Evolutionary conservation across 2,888 invertebrate species (phyloP).

Genomic region (Phrixothrix hirtus): DNA sequence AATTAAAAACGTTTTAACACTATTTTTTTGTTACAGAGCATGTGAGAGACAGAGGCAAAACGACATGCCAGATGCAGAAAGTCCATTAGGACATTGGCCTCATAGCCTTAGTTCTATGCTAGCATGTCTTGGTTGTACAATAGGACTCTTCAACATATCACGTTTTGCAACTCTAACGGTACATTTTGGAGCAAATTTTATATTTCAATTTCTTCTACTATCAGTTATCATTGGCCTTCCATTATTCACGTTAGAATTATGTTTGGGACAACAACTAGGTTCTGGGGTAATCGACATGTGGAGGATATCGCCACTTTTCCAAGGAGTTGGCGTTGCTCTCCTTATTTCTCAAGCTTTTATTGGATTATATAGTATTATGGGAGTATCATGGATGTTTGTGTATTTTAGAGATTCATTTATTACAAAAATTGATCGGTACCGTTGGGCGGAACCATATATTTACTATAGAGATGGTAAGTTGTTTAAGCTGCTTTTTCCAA

Average conservation of each 20-base stretch:
- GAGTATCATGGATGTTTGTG: constrained; percentile 89
- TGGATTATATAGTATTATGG: constrained; percentile 85
- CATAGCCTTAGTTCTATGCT: constrained; percentile 76
- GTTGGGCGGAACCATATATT: constrained; percentile 78
- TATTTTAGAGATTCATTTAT: constrained; percentile 88
- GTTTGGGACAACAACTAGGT: constrained; percentile 81
- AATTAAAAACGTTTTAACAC: no score
- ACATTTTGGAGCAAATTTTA: constrained; percentile 86
- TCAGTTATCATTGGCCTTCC: constrained; percentile 75
- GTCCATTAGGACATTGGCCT: constrained; percentile 67
- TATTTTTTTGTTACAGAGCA: constrained; percentile 54
- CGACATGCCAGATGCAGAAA: constrained; percentile 58
- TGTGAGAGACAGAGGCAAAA: constrained; percentile 57
- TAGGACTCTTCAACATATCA: constrained; percentile 87
- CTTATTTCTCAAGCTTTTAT: constrained; percentile 78
- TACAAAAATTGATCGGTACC: constrained; percentile 74
- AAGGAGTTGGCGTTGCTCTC: constrained; percentile 85
- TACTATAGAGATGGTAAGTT: constrained; percentile 69
- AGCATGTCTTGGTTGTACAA: constrained; percentile 81
- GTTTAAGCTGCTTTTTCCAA: background rate
- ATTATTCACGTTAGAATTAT: constrained; percentile 80
- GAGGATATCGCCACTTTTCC: constrained; percentile 89
- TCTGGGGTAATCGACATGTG: constrained; percentile 91
- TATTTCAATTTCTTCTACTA: constrained; percentile 84
- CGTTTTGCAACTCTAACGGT: constrained; percentile 84